phyloP scores from a whole-genome alignment of 2,113 vertebrate genomes.

The Paramisgurnus dabryanus region DNA sequence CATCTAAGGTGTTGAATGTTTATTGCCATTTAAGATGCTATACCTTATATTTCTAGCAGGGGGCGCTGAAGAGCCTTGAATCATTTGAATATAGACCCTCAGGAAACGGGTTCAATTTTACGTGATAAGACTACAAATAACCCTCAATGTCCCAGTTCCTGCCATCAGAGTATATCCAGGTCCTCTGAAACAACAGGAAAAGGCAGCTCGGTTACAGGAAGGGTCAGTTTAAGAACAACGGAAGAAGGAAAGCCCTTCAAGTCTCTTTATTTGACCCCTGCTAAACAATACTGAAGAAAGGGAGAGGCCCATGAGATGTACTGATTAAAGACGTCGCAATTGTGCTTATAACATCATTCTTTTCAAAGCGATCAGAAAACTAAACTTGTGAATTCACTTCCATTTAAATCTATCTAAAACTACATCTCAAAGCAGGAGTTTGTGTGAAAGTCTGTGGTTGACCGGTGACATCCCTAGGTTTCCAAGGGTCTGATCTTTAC shows the following conservation, averaged over 20 bases:
- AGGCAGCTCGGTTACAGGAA: constrained; percentile 3
- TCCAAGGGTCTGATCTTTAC: too few species aligned
- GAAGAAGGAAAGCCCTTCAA: constrained; percentile 25
- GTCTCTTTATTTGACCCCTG: constrained; percentile 5
- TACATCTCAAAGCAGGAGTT: too few species aligned
- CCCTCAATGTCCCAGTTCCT: constrained; percentile 11
- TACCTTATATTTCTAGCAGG: background rate
- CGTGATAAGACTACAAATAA: constrained; percentile 11
- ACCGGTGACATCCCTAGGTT: too few species aligned
- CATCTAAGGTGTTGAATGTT: too few species aligned
- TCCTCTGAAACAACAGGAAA: constrained; percentile 25
- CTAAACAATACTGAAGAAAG: background rate
- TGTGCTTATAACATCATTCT: too few species aligned
- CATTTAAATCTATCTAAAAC: too few species aligned
- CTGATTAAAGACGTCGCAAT: background rate
- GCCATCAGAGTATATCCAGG: background rate
- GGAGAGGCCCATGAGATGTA: background rate
- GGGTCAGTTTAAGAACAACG: background rate
- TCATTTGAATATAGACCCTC: background rate
- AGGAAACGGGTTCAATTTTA: constrained; percentile 32
- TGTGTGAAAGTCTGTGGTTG: too few species aligned
- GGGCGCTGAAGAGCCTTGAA: background rate
- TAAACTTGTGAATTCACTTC: too few species aligned
- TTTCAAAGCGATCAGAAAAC: too few species aligned
- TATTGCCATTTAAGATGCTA: too few species aligned